These are phyloP conservation scores for Chironomus riparius DNA, from an alignment of 2,888 invertebrate species.

Conservation along the genomic window DNA sequence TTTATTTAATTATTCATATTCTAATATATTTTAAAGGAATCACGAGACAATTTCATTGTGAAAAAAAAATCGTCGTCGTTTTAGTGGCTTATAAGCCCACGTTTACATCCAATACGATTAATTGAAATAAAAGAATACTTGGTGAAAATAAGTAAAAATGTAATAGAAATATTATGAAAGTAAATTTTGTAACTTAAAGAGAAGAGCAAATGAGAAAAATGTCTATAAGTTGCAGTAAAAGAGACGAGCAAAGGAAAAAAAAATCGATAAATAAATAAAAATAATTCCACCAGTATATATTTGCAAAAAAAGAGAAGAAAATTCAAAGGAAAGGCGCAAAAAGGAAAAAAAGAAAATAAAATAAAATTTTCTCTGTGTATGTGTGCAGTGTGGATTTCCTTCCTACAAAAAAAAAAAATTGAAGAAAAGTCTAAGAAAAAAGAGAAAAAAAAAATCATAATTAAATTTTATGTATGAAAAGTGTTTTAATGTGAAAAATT, in stretches of 20 bases:
- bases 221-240: conserved; percentile 17
- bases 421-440: not conserved
- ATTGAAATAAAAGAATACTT: not conserved
- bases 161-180: too few relatives aligned
- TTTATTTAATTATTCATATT: not conserved
- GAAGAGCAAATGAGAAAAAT: not conserved
- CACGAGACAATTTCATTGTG: not conserved
- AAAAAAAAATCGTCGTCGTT: not conserved
- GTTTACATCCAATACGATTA: not conserved
- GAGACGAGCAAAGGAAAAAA: conserved; percentile 15
- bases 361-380: conserved; percentile 15
- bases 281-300: conserved; percentile 26
- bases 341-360: conserved; percentile 3
- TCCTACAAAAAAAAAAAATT: not conserved
- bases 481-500: not conserved
- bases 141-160: not conserved
- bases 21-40: not conserved
- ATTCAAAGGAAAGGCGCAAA: conserved; percentile 15
- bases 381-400: not conserved
- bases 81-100: not conserved
- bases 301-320: conserved; percentile 8
- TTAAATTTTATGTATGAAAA: not conserved
- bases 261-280: conserved; percentile 28
- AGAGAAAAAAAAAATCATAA: not conserved
- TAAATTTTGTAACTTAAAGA: too few relatives aligned